Evolutionary conservation across 2,888 invertebrate species (phyloP).

Genomic region (Lysandra bellargus): DNA sequence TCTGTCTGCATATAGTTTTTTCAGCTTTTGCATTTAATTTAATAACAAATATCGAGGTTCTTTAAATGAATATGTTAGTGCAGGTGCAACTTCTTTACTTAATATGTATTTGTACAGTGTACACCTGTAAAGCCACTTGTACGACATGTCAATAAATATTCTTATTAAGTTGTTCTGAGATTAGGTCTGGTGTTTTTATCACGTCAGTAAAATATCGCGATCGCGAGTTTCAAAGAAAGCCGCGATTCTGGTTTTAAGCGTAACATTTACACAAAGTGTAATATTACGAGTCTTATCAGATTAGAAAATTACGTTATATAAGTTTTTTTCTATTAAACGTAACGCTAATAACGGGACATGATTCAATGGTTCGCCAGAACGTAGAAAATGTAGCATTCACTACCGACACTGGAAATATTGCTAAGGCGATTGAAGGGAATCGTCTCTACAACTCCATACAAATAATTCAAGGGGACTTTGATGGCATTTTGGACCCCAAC

Average conservation of each 20-base stretch:
- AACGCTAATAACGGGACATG: neutral
- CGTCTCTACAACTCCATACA: neutral
- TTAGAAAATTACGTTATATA: conserved; percentile 25
- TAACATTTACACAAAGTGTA: conserved; percentile 2
- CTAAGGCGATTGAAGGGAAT: neutral
- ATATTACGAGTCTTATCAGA: conserved; percentile 21
- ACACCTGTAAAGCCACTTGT: neutral
- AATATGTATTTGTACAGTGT: neutral
- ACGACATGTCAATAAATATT: neutral
- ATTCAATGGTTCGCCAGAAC: neutral
- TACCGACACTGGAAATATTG: too few species aligned
- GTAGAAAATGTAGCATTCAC: neutral
- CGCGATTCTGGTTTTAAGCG: conserved; percentile 12
- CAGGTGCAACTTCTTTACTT: neutral
- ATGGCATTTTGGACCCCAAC: neutral
- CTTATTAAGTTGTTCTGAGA: neutral
- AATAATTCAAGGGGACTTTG: neutral
- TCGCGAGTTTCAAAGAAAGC: conserved; percentile 16
- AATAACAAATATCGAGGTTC: neutral
- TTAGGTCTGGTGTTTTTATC: neutral
- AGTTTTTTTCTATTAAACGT: conserved; percentile 15
- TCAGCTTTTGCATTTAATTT: neutral
- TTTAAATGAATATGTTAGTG: neutral
- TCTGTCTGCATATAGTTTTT: too few species aligned
- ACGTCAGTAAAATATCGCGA: neutral